Evolutionary conservation across 30 jellyfish, hydroid and myxozoan species (phyloP), one percentile per base, ranked within the genome.

Genomic region (Euphysa ruthae): DNA sequence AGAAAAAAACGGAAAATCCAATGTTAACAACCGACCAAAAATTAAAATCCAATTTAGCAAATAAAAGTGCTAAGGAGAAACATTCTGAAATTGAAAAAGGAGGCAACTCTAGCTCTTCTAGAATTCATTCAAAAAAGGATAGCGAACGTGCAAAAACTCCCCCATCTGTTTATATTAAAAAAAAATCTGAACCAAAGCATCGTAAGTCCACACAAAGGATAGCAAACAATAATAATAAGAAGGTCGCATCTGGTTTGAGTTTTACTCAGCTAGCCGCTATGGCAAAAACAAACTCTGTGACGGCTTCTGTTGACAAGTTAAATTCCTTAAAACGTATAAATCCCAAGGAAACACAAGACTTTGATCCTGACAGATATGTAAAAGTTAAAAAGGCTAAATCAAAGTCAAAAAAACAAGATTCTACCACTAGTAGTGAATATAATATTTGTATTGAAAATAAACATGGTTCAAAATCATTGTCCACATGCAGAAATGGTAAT

Each of bases 221-320:
- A 4, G 66, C 1, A 7, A 61, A 12, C 16, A 61, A 61, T 4
- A 5, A 24, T 26, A 29, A 14, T 6, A 30, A 30, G n/a, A 4
- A 15, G n/a, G 19, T 65, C 33, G 27, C n/a, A 19, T 19, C 28
- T 33, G 74, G 87, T 13, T 63, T 82, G 43, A 77, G 86, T 52
- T 88, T 88, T 55, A 60, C 68, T 8, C 93, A 88, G 10, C 65
- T 88, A 6, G 74, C 81, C 87, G 61, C 61, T 28, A 50, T 88
- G 4, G 98, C 98, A 7, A 51, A 81, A 51, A 58, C 8, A 6
- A 68, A 68, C 51, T 46, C 80, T 21, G 61, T 6, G n/a, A 19
- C 66, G 19, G 61, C 77, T 19, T 16, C 22, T 16, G 72, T 43
- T 33, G 66, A 43, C 33, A 33, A 35, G 16, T 14, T 26, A 28